Conservation (phyloP, 92 coral and sea anemone species). For the Paramuricea clavata region DNA sequence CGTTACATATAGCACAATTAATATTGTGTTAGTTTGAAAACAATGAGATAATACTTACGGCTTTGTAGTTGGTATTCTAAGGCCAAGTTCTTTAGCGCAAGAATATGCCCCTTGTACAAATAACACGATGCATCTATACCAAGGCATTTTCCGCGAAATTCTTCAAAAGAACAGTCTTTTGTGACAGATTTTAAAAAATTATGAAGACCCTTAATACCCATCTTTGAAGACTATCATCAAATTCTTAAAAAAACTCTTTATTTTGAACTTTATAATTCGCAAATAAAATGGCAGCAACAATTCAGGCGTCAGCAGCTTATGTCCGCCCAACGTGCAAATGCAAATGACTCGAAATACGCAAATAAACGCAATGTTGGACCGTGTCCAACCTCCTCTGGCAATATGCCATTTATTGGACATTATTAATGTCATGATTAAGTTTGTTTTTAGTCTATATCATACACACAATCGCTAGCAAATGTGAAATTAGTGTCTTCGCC, state of each 20-base stretch:
- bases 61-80: constrained; percentile 53
- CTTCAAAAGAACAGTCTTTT: constrained; percentile 32
- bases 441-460: no score
- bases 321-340: constrained; percentile 44
- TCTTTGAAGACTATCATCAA: background rate
- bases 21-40: background rate
- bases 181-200: constrained; percentile 12
- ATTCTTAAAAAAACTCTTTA: background rate
- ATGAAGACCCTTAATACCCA: constrained; percentile 57
- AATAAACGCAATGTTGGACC: constrained; percentile 7
- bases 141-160: constrained; percentile 42
- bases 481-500: no score
- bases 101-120: constrained; percentile 63
- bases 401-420: no score
- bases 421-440: no score
- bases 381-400: no score
- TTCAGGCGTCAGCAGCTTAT: constrained; percentile 13
- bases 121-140: constrained; percentile 56
- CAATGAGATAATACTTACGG: constrained; percentile 36
- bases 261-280: background rate
- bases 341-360: constrained; percentile 44
- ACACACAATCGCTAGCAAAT: no score
- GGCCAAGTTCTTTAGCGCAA: constrained; percentile 50
- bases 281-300: background rate
- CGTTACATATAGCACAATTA: background rate